Evolutionary conservation across 2,113 vertebrate species (phyloP).

Genomic region (Coptodon rendalli): DNA sequence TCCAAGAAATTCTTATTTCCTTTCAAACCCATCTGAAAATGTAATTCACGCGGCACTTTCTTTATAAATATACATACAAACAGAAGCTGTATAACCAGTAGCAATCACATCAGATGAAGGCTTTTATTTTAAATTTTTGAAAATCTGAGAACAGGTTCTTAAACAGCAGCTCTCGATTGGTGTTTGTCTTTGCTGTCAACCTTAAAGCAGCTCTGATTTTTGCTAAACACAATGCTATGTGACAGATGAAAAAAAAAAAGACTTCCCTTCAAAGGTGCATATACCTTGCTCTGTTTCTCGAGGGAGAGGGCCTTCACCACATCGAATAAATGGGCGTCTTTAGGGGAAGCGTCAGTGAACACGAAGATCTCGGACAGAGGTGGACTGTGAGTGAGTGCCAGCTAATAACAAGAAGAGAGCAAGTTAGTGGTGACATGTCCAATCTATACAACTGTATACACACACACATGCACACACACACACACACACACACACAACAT

Average conservation of each 20-base stretch:
- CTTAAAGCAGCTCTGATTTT: neutral
- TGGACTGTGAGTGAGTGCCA: constrained; percentile 81
- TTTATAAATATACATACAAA: neutral
- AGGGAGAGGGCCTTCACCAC: constrained; percentile 73
- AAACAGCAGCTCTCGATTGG: neutral
- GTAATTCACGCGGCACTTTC: neutral
- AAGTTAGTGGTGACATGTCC: neutral
- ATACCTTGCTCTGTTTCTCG: constrained; percentile 79
- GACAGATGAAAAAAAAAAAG: neutral
- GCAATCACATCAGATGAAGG: neutral
- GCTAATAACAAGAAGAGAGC: constrained; percentile 45
- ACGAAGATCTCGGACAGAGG: constrained; percentile 84
- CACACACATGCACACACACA: neutral
- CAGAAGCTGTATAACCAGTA: neutral
- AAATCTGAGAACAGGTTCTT: neutral
- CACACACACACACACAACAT: neutral
- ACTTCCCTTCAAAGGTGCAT: neutral
- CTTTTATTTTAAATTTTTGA: neutral
- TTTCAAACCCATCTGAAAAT: neutral
- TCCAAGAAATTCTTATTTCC: neutral
- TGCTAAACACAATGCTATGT: neutral
- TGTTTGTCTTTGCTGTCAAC: neutral
- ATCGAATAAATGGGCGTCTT: constrained; percentile 75
- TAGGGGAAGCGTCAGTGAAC: constrained; percentile 85
- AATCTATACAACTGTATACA: neutral